A percentile compares a stretch with the other conserved stretches of the same genome.
Evolutionary conservation across 2,888 invertebrate species (phyloP).

Genomic region (Pyralis farinalis): DNA sequence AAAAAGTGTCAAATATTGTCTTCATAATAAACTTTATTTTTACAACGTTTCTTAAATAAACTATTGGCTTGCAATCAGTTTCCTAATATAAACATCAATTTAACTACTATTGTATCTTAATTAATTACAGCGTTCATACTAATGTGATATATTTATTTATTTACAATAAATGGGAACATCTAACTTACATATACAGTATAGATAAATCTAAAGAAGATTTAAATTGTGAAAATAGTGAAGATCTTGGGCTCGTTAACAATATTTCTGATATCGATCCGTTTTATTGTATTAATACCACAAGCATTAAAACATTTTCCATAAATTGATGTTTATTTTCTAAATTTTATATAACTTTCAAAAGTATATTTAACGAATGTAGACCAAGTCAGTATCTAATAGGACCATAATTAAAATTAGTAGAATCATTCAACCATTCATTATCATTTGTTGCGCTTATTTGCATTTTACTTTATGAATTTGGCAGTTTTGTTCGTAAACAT

Average conservation of each 20-base stretch:
- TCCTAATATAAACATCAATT: slow-evolving; percentile 49
- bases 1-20: too few species aligned
- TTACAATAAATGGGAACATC: slow-evolving; percentile 24
- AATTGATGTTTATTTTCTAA: not conserved
- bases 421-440: slow-evolving; percentile 9
- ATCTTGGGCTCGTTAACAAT: not conserved
- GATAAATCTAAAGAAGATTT: slow-evolving; percentile 3
- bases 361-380: slow-evolving; percentile 1
- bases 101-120: slow-evolving; percentile 26
- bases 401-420: slow-evolving; percentile 10
- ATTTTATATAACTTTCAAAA: not conserved
- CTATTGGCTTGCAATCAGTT: slow-evolving; percentile 30
- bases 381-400: slow-evolving; percentile 14
- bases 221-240: not conserved
- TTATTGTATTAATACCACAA: not conserved
- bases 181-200: slow-evolving; percentile 1
- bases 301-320: not conserved
- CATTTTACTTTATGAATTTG: slow-evolving; percentile 32
- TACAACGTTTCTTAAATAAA: slow-evolving; percentile 37
- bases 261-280: not conserved
- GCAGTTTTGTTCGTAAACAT: slow-evolving; percentile 42
- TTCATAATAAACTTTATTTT: slow-evolving; percentile 43
- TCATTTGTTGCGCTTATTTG: slow-evolving; percentile 17
- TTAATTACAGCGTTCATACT: slow-evolving; percentile 27
- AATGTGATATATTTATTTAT: slow-evolving; percentile 25